Base-by-base conservation (phyloP, 2,888 invertebrate species). In the Acanthopleura granulata region DNA sequence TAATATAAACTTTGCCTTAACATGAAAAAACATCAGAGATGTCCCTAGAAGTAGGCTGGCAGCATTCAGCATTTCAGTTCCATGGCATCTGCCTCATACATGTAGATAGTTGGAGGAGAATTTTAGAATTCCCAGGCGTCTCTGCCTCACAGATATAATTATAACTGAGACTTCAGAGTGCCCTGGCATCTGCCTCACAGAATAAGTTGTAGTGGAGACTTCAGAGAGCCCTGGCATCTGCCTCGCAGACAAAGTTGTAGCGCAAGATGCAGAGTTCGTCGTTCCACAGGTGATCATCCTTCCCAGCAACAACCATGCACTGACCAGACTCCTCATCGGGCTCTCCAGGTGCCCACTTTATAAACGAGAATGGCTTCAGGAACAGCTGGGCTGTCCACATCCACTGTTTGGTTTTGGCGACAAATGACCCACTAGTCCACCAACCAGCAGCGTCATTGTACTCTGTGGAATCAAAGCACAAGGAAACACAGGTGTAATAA, bases 381-480 rank as follows among this genome's bases (percentile, higher is more conserved):
- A 81, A 77, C 18, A 80, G 77, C 61, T 81, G 79, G 0, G 81
- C 83, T 1, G 84, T 82, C 88, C 88, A 88, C 85, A 87, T 86
- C 88, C 88, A 88, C 73, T 83, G 81, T 74, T 83, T 84, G 57
- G 81, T 84, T 62, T 82, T 83, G 22, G 80, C 77, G 25, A 84
- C 74, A 77, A 83, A 87, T 75, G 83, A 84, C 12, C 86, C 88
- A 72, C 86, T 85, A 12, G 86, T 87, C 87, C 87, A 87, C 86
- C 86, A 87, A 25, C 84, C 85, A 22, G 66, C 71, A 11, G 80
- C 82, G 22, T 81, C 66, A 29, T 77, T 74, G 66, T 78, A 77
- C 4, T 77, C 85, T 86, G 82, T 11, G 80, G 80, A 70, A n/a
- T 40, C 40, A 40, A 40, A 40, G 40, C 40, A 40, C 40, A 40